phyloP scores from a whole-genome alignment of 1,140 invertebrate species.

The Drosophila pectinifera region DNA sequence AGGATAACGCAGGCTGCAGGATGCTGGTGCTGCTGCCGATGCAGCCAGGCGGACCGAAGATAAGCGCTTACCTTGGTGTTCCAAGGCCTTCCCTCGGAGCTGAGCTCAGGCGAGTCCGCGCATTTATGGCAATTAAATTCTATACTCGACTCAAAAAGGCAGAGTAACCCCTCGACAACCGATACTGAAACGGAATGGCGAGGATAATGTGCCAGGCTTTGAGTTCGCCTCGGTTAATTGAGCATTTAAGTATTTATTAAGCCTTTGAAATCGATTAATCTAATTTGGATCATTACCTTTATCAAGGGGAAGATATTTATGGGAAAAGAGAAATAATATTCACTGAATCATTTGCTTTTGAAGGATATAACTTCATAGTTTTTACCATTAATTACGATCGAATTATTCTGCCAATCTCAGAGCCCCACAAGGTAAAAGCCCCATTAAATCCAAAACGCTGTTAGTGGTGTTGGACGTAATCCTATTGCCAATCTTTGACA shows the following conservation, averaged over 20 bases:
- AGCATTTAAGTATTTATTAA: constrained; percentile 42
- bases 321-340: too few relatives aligned
- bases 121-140: constrained; percentile 70
- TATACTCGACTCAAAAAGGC: constrained; percentile 15
- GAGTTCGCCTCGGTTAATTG: constrained; percentile 23
- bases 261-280: not conserved
- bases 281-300: constrained; percentile 2
- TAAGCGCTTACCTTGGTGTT: constrained; percentile 39
- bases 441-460: not conserved
- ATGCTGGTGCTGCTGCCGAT: constrained; percentile 9
- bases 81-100: constrained; percentile 1
- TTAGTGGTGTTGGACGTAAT: not conserved
- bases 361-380: not conserved
- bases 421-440: not conserved
- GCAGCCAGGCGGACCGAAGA: constrained; percentile 37
- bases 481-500: not conserved
- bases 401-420: too few relatives aligned
- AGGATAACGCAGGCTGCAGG: constrained; percentile 17
- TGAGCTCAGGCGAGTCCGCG: constrained; percentile 9
- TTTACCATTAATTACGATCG: too few relatives aligned
- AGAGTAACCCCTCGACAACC: constrained; percentile 1
- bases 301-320: not conserved
- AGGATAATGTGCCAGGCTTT: not conserved
- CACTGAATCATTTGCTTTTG: too few relatives aligned
- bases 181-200: not conserved